A percentile compares a stretch with the other conserved stretches of the same genome.
phyloP scores from a whole-genome alignment of 2,797 vertebrate genomes.

The Xerus rutilus region DNA sequence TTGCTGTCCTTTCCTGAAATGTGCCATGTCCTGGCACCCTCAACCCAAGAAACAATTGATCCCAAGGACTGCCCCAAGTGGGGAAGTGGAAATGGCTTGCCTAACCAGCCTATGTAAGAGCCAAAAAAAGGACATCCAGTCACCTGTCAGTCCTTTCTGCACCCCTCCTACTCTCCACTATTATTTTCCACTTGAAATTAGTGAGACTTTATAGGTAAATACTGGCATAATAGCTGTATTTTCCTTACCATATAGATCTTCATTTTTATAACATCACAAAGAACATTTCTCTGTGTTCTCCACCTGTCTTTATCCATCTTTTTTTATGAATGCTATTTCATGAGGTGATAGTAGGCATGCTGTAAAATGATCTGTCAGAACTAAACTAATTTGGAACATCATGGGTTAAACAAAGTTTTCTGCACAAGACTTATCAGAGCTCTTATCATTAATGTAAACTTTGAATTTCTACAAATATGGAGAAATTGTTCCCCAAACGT shows the following conservation, averaged over 20 bases:
- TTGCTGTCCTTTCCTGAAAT: slow-evolving; percentile 44
- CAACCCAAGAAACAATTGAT: background rate
- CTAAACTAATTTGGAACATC: slow-evolving; percentile 1
- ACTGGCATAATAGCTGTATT: background rate
- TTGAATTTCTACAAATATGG: background rate
- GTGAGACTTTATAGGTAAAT: background rate
- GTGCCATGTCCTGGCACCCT: background rate
- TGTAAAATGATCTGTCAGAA: background rate
- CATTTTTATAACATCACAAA: slow-evolving; percentile 18
- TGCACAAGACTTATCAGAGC: background rate
- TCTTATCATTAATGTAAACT: background rate
- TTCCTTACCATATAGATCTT: background rate
- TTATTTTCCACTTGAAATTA: slow-evolving; percentile 44
- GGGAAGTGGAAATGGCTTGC: background rate
- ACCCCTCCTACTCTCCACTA: background rate
- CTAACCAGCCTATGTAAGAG: background rate
- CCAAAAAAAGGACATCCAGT: background rate
- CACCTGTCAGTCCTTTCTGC: background rate
- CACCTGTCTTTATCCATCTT: background rate
- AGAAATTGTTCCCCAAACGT: background rate
- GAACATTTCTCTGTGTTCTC: background rate
- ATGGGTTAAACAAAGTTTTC: background rate
- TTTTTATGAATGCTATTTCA: background rate
- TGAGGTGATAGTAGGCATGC: background rate
- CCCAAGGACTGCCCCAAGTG: background rate